Percentiles rank a stretch among this genome's conserved stretches.
Conservation (phyloP, 2,888 invertebrate species). For the Polydrusus pterygomalis region DNA sequence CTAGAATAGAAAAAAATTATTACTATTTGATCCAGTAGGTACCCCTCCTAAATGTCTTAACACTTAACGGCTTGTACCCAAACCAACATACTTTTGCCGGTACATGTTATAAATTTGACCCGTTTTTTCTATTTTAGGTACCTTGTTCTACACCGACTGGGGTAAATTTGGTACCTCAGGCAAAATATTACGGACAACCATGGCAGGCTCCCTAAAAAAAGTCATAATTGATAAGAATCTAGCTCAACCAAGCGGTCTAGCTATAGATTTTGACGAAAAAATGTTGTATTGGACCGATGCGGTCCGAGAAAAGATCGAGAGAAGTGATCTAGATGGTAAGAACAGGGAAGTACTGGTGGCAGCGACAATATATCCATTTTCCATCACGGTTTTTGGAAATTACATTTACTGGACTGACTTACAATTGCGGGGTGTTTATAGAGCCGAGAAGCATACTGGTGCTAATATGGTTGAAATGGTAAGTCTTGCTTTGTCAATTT, state of each 20-base stretch:
- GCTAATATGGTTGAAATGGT: conserved; percentile 94
- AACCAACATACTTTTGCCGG: too few relatives aligned
- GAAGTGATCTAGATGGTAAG: conserved; percentile 90
- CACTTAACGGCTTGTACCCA: too few relatives aligned
- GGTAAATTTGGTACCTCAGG: conserved; percentile 94
- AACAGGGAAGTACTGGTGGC: conserved; percentile 89
- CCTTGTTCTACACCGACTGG: conserved; percentile 97
- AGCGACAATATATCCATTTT: conserved; percentile 96
- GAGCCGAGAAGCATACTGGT: conserved; percentile 98
- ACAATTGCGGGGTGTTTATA: conserved; percentile 93
- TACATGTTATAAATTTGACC: too few relatives aligned
- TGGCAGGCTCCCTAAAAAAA: conserved; percentile 94
- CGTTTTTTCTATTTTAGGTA: conserved; percentile 63
- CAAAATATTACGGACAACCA: conserved; percentile 95
- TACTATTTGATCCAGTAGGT: too few relatives aligned
- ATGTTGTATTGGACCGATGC: conserved; percentile 99
- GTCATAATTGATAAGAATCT: conserved; percentile 93
- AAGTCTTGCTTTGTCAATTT: not conserved
- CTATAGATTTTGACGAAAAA: conserved; percentile 95
- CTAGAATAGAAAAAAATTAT: too few relatives aligned
- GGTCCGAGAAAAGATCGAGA: conserved; percentile 94
- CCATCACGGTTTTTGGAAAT: conserved; percentile 91
- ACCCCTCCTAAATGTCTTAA: too few relatives aligned
- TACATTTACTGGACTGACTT: conserved; percentile 98
- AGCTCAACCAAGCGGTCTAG: conserved; percentile 95